Base-by-base conservation (phyloP, 2,888 invertebrate genomes). In the Nowickia ferox region DNA sequence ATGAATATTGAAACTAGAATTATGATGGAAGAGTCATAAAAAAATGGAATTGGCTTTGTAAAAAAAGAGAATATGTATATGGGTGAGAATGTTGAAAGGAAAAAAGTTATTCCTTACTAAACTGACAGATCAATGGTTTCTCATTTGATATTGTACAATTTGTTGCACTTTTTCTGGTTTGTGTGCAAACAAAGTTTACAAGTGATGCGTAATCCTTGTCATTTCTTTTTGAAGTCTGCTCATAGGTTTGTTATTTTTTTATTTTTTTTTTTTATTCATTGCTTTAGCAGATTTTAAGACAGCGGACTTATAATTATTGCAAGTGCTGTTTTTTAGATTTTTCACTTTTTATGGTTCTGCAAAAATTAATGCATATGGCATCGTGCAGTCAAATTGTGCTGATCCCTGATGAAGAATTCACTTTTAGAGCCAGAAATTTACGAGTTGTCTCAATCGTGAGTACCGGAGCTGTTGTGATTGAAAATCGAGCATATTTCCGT, bases 51-150 rank as follows among this genome's bases (percentile, higher is more conserved):
- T 75, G 46, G 61, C 44, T 57, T 10, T 22, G 51, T 15, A 65
- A 48, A 48, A 48, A 48, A 55, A 15, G 8, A 19, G 66, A 51
- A 48, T 44, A 19, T 63, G n/a, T 68, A 30, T 30, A 30, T 30
- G 48, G 15, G 53, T 57, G 40, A n/a, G 9, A 63, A 51, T 40
- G 63, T 40, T 15, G 30, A 22, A 1, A 19, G 46, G 13, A 46
- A 59, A 57, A 40, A 19, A 59, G 6, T 10, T 57, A 74, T 65
- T 65, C 40, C 19, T 46, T 22, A 63, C 57, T 79, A 13, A 77
- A 80, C 57, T 86, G 83, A 77, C 86, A 86, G 71, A 83, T 79
- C 86, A 86, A 83, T 80, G 83, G 76, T 72, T 72, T 82, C 76
- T 86, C 71, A 66, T 71, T 82, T 61, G 48, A 79, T 66, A n/a